Percentiles rank a stretch among this genome's conserved stretches.
These are phyloP conservation scores for Drosophila melanogaster DNA, from an alignment of 1,140 invertebrate species.

Conservation along the genomic window Release_6_plus_ISO1_MT NT_037436.4:26847001-26847500, in stretches of 20 bases:
- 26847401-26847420: too few species aligned
- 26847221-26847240: not conserved
- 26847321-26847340: not conserved
- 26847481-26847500: not conserved
- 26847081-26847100: not conserved
- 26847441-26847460: not conserved
- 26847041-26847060: conserved; percentile 1
- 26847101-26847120: not conserved
- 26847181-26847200: not conserved
- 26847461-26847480: not conserved
- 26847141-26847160: not conserved
- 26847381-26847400: not conserved
- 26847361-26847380: not conserved
- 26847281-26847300: not conserved
- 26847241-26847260: not conserved
- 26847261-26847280: not conserved
- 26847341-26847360: not conserved
- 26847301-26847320: not conserved
- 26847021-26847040: conserved; percentile 18
- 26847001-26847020: conserved; percentile 22
- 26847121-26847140: not conserved
- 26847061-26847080: conserved; percentile 3
- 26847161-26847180: not conserved
- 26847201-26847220: not conserved
- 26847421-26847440: not conserved